Conservation (phyloP, 2,888 invertebrate genomes). For the Mactromeris polynyma region DNA sequence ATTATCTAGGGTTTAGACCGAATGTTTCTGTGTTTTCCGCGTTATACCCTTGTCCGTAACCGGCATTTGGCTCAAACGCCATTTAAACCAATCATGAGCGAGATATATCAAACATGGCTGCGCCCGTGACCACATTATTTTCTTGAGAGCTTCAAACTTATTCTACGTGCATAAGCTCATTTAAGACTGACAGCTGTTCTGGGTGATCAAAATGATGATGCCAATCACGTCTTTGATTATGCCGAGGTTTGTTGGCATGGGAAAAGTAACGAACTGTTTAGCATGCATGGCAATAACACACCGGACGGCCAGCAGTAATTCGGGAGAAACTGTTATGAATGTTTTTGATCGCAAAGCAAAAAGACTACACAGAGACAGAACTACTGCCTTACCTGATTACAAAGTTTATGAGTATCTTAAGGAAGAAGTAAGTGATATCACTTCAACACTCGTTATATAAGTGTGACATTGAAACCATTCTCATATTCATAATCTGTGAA, state of each 20-base stretch:
- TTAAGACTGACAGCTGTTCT: neutral
- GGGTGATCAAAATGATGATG: neutral
- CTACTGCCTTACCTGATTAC: slow-evolving; percentile 92
- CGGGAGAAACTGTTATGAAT: slow-evolving; percentile 81
- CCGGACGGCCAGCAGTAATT: neutral
- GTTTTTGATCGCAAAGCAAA: slow-evolving; percentile 98
- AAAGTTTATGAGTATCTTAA: slow-evolving; percentile 92
- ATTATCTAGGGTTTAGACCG: too few relatives aligned
- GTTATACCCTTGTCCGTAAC: too few relatives aligned
- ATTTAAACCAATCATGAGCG: too few relatives aligned
- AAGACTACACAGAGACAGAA: slow-evolving; percentile 94
- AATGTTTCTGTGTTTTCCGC: too few relatives aligned
- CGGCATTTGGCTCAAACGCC: too few relatives aligned
- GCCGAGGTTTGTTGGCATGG: slow-evolving; percentile 18
- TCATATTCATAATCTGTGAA: too few relatives aligned
- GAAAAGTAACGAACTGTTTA: slow-evolving; percentile 7
- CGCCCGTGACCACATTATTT: slow-evolving; percentile 17
- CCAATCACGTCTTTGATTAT: neutral
- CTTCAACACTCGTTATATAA: too few relatives aligned
- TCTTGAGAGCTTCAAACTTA: neutral
- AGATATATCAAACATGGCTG: slow-evolving; percentile 23
- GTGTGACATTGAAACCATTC: too few relatives aligned
- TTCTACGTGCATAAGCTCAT: neutral
- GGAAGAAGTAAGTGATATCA: slow-evolving; percentile 85
- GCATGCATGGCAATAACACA: neutral